Conservation (phyloP, 64 coral and sea anemone species). For the Dendronephthya gigantea region DNA sequence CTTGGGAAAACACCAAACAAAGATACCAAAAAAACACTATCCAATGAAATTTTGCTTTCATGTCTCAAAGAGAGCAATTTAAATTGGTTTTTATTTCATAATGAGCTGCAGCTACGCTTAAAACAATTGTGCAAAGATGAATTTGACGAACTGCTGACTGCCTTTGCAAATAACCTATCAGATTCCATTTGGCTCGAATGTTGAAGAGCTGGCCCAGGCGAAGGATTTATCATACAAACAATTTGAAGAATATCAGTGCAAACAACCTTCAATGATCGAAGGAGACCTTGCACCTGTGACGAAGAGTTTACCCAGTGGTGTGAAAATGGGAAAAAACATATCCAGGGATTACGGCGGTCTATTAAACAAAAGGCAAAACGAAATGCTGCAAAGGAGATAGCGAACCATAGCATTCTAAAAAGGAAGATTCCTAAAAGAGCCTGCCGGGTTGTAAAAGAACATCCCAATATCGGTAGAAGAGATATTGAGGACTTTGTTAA, state of each 20-base stretch:
- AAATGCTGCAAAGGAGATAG: slow-evolving; percentile 30
- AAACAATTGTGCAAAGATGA: neutral
- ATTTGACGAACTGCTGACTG: neutral
- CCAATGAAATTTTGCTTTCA: too few relatives aligned
- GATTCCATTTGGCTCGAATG: neutral
- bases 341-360: neutral
- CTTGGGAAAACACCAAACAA: too few relatives aligned
- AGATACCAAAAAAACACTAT: too few relatives aligned
- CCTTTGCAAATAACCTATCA: neutral
- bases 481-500: slow-evolving; percentile 52
- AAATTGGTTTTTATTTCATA: slow-evolving; percentile 12
- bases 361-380: slow-evolving; percentile 20
- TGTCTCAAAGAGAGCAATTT: too few relatives aligned
- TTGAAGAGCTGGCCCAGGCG: neutral
- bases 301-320: slow-evolving; percentile 23
- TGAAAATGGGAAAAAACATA: too few relatives aligned
- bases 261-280: slow-evolving; percentile 21
- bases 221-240: too few relatives aligned
- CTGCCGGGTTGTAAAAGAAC: slow-evolving; percentile 19
- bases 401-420: slow-evolving; percentile 32
- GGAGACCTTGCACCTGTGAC: slow-evolving; percentile 14
- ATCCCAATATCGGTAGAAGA: slow-evolving; percentile 39
- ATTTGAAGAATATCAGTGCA: too few relatives aligned
- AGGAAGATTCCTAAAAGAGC: slow-evolving; percentile 12
- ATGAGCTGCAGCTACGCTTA: neutral